These are phyloP conservation scores for Amazona ochrocephala DNA, from an alignment of 2,797 vertebrate species.

Conservation along the genomic window DNA sequence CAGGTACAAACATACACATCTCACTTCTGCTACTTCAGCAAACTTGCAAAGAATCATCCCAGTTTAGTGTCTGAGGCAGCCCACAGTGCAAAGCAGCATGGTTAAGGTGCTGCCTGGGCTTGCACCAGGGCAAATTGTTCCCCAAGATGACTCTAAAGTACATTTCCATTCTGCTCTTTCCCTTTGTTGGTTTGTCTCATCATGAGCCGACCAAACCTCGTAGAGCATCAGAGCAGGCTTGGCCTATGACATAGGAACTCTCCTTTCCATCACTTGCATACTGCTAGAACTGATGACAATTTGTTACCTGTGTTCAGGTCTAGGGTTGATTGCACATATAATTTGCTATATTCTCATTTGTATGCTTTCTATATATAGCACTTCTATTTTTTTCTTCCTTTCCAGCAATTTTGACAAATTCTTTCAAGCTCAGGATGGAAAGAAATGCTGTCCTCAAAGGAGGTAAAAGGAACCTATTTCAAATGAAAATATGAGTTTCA, in stretches of 20 bases:
- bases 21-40: not conserved
- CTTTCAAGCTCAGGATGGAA: not conserved
- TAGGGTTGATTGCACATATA: not conserved
- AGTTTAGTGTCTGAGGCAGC: not conserved
- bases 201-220: accelerated
- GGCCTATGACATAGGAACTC: not conserved
- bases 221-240: not conserved
- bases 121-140: accelerated
- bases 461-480: not conserved
- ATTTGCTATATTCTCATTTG: conserved; percentile 15
- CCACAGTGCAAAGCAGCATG: not conserved
- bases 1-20: accelerated
- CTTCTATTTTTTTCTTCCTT: not conserved
- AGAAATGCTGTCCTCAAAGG: not conserved
- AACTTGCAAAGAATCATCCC: not conserved
- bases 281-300: not conserved
- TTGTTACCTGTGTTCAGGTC: not conserved
- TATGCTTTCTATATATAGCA: conserved; percentile 6
- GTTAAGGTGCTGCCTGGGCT: not conserved
- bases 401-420: not conserved
- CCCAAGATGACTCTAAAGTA: not conserved
- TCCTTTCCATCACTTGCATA: not conserved
- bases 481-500: not conserved
- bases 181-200: not conserved
- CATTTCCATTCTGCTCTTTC: not conserved